Evolutionary conservation across 2,888 invertebrate species (phyloP), one percentile per base, ranked within the genome.

Genomic region (Epinotia demarniana): DNA sequence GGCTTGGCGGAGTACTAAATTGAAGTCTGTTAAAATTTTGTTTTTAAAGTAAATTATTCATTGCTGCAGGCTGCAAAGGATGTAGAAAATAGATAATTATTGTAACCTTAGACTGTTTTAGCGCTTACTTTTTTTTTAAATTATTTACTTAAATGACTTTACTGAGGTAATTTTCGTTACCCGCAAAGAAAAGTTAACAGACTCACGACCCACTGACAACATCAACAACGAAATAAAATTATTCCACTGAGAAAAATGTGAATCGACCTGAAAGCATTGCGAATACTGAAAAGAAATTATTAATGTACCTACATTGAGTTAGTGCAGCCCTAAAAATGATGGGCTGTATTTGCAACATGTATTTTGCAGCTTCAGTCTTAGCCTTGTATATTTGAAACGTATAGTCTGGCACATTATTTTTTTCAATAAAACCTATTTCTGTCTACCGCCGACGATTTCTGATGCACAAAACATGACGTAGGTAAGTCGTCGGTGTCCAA

Each of bases 311-410:
- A 68, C 16, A 68, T 39, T 68, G 43, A 58, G 68, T 57, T 39
- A 27, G 16, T 64, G 58, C 68, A 68, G 19, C 68, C 68, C 68
- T 68, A 43, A 43, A 43, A 68, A 68, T 68, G 19, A 43, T 58
- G 43, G 67, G 55, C 49, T 55, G 39, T 68, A 68, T 68, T 68
- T 68, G 68, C 19, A n/a, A 43, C 19, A 43, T 19, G 57, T 33
- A 23, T 58, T 68, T 68, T 68, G 57, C 39, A 19, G 19, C 23
- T 68, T 57, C 58, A 58, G 9, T 43, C 9, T 19, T 68, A 57
- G n/a, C 58, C 8, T 19, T 63, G n/a, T 43, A 19, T 19, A 63
- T 63, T 19, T 43, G 12, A 43, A 63, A 19, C 13, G n/a, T 39
- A 18, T 39, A 62, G 39, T 63, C 18, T 63, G 4, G 19, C 12